Evolutionary conservation across 2,888 invertebrate genomes (phyloP).

Genomic region (Cataglyphis rosenhaueri): DNA sequence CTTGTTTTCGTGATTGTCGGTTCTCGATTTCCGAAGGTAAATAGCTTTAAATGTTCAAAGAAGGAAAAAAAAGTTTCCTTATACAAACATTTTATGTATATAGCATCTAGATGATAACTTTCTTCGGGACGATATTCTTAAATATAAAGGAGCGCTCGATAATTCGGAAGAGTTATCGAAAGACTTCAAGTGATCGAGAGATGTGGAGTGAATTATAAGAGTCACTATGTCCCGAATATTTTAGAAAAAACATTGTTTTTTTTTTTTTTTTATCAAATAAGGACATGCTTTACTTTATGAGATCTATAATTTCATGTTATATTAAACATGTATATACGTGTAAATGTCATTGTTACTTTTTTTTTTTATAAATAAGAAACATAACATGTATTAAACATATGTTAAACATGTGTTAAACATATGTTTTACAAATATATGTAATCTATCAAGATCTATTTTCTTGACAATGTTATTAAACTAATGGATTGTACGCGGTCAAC

Average conservation of each 20-base stretch:
- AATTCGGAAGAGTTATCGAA: conserved; percentile 16
- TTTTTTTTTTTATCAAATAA: conserved; percentile 17
- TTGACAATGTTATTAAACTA: conserved; percentile 17
- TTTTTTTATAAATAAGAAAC: too few species aligned
- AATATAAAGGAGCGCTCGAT: conserved; percentile 16
- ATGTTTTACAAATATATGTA: background rate
- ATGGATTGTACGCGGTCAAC: conserved; percentile 2
- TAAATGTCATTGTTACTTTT: background rate
- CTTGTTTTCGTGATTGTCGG: conserved; percentile 20
- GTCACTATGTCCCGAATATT: background rate
- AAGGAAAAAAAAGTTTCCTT: conserved; percentile 12
- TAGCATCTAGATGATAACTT: background rate
- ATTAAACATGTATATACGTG: background rate
- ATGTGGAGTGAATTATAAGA: background rate
- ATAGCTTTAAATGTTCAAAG: conserved; percentile 25
- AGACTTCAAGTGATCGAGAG: background rate
- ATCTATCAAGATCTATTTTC: conserved; percentile 24
- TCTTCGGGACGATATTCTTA: background rate
- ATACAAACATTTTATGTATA: background rate
- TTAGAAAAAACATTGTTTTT: conserved; percentile 1
- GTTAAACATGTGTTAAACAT: background rate
- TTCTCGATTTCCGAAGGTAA: background rate
- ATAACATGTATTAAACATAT: background rate
- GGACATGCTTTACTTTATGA: conserved; percentile 3
- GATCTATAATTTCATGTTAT: conserved; percentile 5